phyloP scores from a whole-genome alignment of 2,888 invertebrate species.

The Encarsia formosa region DNA sequence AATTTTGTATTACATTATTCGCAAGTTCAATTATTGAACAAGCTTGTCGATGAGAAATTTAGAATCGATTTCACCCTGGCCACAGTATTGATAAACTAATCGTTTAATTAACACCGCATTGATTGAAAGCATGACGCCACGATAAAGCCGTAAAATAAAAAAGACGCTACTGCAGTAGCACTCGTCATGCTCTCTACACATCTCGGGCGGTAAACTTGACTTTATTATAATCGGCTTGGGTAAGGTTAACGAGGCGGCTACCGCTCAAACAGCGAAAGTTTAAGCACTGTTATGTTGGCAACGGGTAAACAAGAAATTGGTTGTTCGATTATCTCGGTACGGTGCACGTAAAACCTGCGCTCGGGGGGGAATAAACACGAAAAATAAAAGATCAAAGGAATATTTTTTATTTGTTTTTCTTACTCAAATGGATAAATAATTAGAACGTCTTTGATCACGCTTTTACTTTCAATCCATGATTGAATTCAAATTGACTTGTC shows the following conservation, averaged over 20 bases:
- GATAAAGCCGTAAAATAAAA: slow-evolving; percentile 1
- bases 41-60: background rate
- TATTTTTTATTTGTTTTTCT: too few relatives aligned
- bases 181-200: slow-evolving; percentile 15
- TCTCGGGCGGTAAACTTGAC: slow-evolving; percentile 9
- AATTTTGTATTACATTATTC: too few relatives aligned
- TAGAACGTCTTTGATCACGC: too few relatives aligned
- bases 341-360: too few relatives aligned
- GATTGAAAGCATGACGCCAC: slow-evolving; percentile 4
- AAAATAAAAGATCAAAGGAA: too few relatives aligned
- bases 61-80: too few relatives aligned
- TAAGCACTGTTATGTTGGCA: background rate
- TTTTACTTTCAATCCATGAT: too few relatives aligned
- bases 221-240: slow-evolving; percentile 10
- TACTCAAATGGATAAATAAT: too few relatives aligned
- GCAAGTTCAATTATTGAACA: too few relatives aligned
- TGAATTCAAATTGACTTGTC: too few relatives aligned
- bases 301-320: slow-evolving; percentile 15
- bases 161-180: background rate
- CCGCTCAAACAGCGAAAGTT: slow-evolving; percentile 1
- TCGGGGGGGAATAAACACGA: too few relatives aligned
- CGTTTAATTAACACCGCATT: background rate
- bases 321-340: slow-evolving; percentile 5
- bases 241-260: slow-evolving; percentile 12
- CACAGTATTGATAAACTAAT: background rate